A percentile compares a stretch with the other conserved stretches of the same genome.
These are phyloP conservation scores for Oophaga sylvatica DNA, from an alignment of 2,797 vertebrate genomes.

Conservation along the genomic window DNA sequence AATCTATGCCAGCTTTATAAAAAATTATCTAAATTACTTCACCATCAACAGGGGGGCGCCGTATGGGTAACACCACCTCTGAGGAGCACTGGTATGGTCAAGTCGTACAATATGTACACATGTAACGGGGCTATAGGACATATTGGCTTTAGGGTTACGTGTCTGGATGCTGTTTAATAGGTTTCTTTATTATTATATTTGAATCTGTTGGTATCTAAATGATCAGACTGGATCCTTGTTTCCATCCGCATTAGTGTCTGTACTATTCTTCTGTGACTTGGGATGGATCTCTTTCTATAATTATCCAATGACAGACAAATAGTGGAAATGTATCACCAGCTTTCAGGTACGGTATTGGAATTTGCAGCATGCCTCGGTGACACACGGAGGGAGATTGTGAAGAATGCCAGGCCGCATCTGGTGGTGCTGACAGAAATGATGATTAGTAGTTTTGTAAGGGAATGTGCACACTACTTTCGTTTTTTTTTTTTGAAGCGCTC, in stretches of 20 bases:
- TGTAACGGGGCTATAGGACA: no score
- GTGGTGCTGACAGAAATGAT: neutral
- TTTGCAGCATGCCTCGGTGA: neutral
- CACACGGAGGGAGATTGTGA: neutral
- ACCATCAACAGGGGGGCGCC: no score
- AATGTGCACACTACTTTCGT: neutral
- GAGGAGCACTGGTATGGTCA: neutral
- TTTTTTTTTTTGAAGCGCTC: no score
- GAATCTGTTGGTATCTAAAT: neutral
- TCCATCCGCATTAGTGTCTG: neutral
- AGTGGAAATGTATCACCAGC: neutral
- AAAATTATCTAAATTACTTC: no score
- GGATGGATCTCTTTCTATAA: neutral
- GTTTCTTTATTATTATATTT: neutral
- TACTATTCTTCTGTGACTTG: neutral
- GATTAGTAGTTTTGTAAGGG: neutral
- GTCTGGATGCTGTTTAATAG: no score
- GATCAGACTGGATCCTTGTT: neutral
- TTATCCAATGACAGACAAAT: neutral
- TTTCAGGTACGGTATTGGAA: neutral
- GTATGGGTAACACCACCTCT: neutral
- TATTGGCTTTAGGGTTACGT: no score
- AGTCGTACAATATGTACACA: neutral
- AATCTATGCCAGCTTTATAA: no score
- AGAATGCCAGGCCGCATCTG: neutral